Evolutionary conservation across 2,888 invertebrate genomes (phyloP), one percentile per base, ranked within the genome.

Genomic region (Macroteleia sp.): DNA sequence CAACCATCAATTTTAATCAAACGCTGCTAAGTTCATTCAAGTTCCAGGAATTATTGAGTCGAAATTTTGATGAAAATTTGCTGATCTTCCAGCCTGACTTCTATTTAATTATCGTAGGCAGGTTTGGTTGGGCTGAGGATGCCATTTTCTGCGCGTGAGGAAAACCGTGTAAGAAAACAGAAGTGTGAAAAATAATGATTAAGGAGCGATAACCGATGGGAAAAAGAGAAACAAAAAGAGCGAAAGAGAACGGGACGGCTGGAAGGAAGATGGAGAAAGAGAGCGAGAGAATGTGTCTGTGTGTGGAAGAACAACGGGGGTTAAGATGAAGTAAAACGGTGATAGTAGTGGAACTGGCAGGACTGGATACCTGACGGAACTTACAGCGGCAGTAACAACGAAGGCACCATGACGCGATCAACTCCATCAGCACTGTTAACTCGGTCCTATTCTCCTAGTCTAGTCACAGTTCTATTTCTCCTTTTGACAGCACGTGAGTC

Each of bases 341-440:
- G 76, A 64, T 69, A 71, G 75, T 77, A 77, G 81, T 86, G 87
- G 86, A 83, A 86, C 83, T 83, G 82, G 85, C 84, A 85, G 88
- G 88, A 87, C 81, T 88, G 86, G 87, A 85, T 86, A 87, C 83
- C 85, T 82, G 83, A 80, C 85, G 81, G 86, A 84, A 88, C 89
- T 88, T 87, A 86, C 88, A 82, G 85, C 87, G 86, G 85, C 90
- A 90, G 91, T 91, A 88, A 90, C 87, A 87, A 87, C 86, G 87
- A 87, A 88, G 89, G 87, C 90, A 87, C 85, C 90, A 91, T 91
- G 90, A 88, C 87, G 88, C 88, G 87, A 88, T 85, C 90, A 87
- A 83, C 87, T 86, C 83, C 84, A 85, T 81, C 84, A 64, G 77
- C 82, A 82, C 79, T 77, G 62, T 79, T 84, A 79, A 57, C 83